Evolutionary conservation across 2,113 vertebrate genomes (phyloP), one percentile per base, ranked within the genome.

Genomic region (Siphamia tubifer): DNA sequence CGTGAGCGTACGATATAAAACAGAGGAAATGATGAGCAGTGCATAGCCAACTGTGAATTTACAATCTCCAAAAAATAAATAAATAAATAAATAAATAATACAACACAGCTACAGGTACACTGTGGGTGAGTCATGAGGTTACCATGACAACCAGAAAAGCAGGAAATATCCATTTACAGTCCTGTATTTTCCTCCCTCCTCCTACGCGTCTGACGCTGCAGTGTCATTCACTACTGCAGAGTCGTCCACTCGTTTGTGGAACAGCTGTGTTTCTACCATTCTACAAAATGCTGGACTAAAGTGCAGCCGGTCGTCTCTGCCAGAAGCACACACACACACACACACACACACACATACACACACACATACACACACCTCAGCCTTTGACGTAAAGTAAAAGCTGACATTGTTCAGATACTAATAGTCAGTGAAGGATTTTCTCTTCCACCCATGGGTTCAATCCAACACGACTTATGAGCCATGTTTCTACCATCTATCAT

Each of bases 21-120:
- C 25, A 36, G 52, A n/a, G n/a, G n/a, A 30, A 63, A 70, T 8
- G 34, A 62, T 23, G 52, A 79, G 76, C 68, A 49, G 74, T 85
- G 87, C 84, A 85, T 87, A 89, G 84, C 79, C 54, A 76, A 76
- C 47, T 43, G 48, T 63, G 4, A 63, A 73, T 77, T 55, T 80
- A 77, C 71, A 72, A 36, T 62, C 68, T 73, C 61, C 64, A 75
- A 44, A 48, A 55, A 47, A 54, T 80, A 20, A n/a, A 82, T 65
- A 69, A 72, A 52, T 66, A 55, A 47, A 54, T 80, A 20, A n/a
- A 82, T 65, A 69, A 72, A 52, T 66, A 75, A 77, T 40, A 85
- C 75, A 56, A 68, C 67, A 82, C 63, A 72, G 73, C 65, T 79
- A 84, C 80, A 49, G 68, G 44, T 67, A 56, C 74, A 79, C 68